Conservation (phyloP, 2,797 vertebrate species). For the Valencia hispanica region DNA sequence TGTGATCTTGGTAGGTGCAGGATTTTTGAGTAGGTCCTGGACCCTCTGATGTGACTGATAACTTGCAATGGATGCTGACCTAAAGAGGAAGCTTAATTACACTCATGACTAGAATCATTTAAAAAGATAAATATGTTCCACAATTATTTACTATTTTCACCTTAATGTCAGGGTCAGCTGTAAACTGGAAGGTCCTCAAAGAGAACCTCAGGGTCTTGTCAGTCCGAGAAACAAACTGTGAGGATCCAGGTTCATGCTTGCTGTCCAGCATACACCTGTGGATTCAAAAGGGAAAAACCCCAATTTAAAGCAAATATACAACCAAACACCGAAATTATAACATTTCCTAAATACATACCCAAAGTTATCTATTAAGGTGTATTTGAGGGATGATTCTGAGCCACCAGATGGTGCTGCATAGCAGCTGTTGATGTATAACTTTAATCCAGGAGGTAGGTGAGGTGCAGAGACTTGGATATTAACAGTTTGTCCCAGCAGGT, state of each 20-base stretch:
- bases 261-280: constrained; percentile 78
- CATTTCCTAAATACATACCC: constrained; percentile 64
- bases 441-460: constrained; percentile 46
- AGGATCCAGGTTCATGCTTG: constrained; percentile 53
- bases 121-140: background rate
- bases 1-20: constrained; percentile 69
- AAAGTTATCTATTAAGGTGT: constrained; percentile 74
- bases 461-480: constrained; percentile 73
- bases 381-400: constrained; percentile 42
- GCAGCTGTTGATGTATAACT: constrained; percentile 75
- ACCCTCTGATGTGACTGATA: constrained; percentile 57
- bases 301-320: background rate
- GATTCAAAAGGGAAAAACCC: background rate
- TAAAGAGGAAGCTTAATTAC: constrained; percentile 22
- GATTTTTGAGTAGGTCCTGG: constrained; percentile 70
- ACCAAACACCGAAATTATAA: background rate
- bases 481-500: constrained; percentile 69
- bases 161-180: constrained; percentile 61
- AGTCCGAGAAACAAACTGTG: constrained; percentile 66
- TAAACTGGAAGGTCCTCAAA: constrained; percentile 79
- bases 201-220: constrained; percentile 70
- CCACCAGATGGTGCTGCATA: constrained; percentile 52
- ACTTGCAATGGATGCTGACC: constrained; percentile 73
- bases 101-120: background rate
- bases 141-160: constrained; percentile 32